Evolutionary conservation across 2,888 invertebrate species (phyloP), one percentile per base, ranked within the genome.

Genomic region (Andrena trimmerana): DNA sequence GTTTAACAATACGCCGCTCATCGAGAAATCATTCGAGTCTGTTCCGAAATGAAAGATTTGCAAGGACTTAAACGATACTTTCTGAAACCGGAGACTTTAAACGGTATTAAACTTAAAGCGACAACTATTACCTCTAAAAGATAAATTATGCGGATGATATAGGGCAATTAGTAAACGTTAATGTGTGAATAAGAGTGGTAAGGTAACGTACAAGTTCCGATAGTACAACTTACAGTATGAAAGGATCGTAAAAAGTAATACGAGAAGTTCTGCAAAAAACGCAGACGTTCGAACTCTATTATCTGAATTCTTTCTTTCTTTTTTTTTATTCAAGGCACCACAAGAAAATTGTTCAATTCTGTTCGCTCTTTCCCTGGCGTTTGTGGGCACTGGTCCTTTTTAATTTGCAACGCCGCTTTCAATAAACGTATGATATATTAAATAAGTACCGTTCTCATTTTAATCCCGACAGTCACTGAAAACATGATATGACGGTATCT

Each of bases 311-410:
- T 24, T 57, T 57, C 24, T 54, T 52, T n/a, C n/a, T 52, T 52
- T 52, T 54, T 24, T 54, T 81, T 84, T 81, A 81, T 88, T 78
- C 77, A 81, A 88, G 82, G 84, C 76, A 84, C 87, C 83, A 84
- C 78, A 79, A 87, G 80, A 83, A 85, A 83, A 71, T 63, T 59
- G 74, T 42, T 72, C 70, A 84, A 73, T 70, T 76, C 72, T 78
- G 60, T n/a, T 73, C 70, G 65, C 62, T 57, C 52, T 24, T 76
- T 70, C 74, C 59, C 63, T 54, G 65, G 69, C 60, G 74, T 79
- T 78, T 68, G 76, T 81, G 76, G 42, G 75, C 75, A 81, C 73
- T 68, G 57, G 24, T 24, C 16, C 16, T 5, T 27, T 69, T 72
- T 65, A 71, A 70, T 68, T 71, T 80, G 75, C 54, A 63, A 83